These are phyloP conservation scores for Noctua janthina DNA, from an alignment of 2,888 invertebrate genomes.

Conservation along the genomic window DNA sequence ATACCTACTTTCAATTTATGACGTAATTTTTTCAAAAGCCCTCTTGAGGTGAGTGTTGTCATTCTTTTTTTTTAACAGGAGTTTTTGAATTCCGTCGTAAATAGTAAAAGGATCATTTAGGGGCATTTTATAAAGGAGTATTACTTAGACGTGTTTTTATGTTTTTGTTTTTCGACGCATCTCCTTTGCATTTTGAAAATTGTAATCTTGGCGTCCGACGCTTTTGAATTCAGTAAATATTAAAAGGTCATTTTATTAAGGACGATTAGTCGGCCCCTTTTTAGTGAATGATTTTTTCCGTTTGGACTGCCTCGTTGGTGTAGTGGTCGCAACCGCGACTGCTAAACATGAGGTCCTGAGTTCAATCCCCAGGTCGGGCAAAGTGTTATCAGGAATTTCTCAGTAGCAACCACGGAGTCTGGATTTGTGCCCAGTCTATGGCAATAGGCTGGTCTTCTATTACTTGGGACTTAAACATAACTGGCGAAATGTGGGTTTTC, in stretches of 20 bases:
- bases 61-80: slow-evolving; percentile 35
- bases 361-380: no score
- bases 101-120: slow-evolving; percentile 15
- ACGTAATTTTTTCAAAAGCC: slow-evolving; percentile 56
- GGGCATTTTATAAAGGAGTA: not conserved
- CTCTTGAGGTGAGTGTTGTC: slow-evolving; percentile 50
- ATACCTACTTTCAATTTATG: slow-evolving; percentile 60
- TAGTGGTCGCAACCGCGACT: not conserved
- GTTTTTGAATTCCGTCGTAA: slow-evolving; percentile 21
- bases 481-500: not conserved
- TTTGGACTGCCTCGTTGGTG: no score
- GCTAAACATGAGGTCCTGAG: no score
- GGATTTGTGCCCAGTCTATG: no score
- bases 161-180: not conserved
- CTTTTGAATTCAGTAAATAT: not conserved
- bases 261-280: not conserved
- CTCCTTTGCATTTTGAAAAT: slow-evolving; percentile 14
- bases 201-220: slow-evolving; percentile 4
- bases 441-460: no score
- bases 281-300: not conserved
- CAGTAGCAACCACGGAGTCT: no score
- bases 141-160: not conserved
- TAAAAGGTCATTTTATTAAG: not conserved
- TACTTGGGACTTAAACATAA: not conserved
- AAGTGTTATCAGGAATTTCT: no score